Evolutionary conservation across 2,113 vertebrate genomes (phyloP).

Genomic region (Isichthys henryi): DNA sequence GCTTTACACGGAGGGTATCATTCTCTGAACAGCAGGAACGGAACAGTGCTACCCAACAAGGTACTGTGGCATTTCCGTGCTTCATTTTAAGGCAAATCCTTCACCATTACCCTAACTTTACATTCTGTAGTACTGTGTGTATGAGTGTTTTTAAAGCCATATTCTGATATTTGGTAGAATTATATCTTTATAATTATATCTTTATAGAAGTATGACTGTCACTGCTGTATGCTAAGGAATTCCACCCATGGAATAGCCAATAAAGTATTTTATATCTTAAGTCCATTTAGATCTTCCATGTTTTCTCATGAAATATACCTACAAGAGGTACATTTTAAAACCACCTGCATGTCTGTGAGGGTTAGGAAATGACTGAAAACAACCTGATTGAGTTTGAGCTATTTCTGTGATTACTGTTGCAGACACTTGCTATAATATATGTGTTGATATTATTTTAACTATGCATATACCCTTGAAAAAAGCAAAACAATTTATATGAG

Average conservation of each 20-base stretch:
- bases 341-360: not conserved
- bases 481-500: not conserved
- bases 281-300: not conserved
- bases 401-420: not conserved
- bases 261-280: not conserved
- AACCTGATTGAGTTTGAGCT: not conserved
- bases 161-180: not conserved
- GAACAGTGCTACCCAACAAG: slow-evolving; percentile 34
- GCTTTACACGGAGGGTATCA: slow-evolving; percentile 27
- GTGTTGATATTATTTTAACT: not conserved
- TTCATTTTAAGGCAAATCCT: not conserved
- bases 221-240: not conserved
- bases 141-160: not conserved
- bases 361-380: not conserved
- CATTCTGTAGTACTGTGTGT: not conserved
- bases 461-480: not conserved
- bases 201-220: not conserved
- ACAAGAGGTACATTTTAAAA: not conserved
- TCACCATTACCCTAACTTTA: not conserved
- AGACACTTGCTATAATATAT: not conserved
- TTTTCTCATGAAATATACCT: not conserved
- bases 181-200: not conserved
- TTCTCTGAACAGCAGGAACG: slow-evolving; percentile 39
- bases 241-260: not conserved
- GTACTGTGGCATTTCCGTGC: not conserved